These are phyloP conservation scores for Sycophila texana DNA, from an alignment of 2,888 invertebrate species.

Conservation along the genomic window DNA sequence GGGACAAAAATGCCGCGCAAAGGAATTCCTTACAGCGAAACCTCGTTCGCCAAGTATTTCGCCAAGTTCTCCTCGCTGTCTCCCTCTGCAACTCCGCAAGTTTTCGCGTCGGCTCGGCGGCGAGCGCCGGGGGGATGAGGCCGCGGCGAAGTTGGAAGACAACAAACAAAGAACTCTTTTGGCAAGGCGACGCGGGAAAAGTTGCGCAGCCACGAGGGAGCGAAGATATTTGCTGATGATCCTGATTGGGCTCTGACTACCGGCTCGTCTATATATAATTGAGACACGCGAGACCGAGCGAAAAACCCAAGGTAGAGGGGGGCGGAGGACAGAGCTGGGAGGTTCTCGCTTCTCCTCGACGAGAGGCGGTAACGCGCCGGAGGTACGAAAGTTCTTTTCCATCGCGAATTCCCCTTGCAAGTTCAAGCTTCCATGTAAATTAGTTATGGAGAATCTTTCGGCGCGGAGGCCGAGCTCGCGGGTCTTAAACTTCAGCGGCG, in stretches of 20 bases:
- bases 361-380: no score
- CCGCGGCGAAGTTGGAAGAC: slow-evolving; percentile 25
- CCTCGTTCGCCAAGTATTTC: slow-evolving; percentile 50
- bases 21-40: slow-evolving; percentile 48
- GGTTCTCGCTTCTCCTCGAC: neutral
- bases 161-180: slow-evolving; percentile 42
- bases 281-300: slow-evolving; percentile 16
- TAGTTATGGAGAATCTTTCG: slow-evolving; percentile 35
- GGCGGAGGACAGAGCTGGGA: no score
- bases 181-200: neutral
- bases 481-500: slow-evolving; percentile 3
- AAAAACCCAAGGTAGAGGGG: neutral
- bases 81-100: slow-evolving; percentile 52
- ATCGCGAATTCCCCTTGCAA: slow-evolving; percentile 42
- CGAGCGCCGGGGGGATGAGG: neutral
- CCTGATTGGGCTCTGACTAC: slow-evolving; percentile 29
- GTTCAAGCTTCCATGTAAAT: slow-evolving; percentile 13
- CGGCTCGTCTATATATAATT: slow-evolving; percentile 17
- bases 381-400: slow-evolving; percentile 25
- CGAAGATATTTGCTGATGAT: slow-evolving; percentile 39
- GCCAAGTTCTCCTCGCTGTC: slow-evolving; percentile 57
- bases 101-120: slow-evolving; percentile 11
- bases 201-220: slow-evolving; percentile 13
- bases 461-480: slow-evolving; percentile 1
- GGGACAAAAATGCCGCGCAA: slow-evolving; percentile 48